phyloP scores from a whole-genome alignment of 2,113 vertebrate genomes.

The Scomber japonicus region DNA sequence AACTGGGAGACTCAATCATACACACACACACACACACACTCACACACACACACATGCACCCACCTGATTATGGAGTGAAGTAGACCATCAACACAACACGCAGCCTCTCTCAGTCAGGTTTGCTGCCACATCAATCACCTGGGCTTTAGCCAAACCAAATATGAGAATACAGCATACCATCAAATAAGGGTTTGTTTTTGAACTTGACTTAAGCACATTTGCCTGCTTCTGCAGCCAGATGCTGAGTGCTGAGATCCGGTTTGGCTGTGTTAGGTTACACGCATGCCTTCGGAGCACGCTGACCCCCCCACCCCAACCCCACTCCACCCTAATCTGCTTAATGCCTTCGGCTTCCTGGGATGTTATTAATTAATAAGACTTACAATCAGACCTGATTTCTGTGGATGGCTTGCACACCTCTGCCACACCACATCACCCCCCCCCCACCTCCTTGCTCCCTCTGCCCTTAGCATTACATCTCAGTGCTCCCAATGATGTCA shows the following conservation, averaged over 20 bases:
- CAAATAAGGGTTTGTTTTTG: constrained; percentile 70
- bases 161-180: constrained; percentile 71
- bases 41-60: constrained; percentile 24
- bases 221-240: constrained; percentile 51
- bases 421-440: constrained; percentile 27
- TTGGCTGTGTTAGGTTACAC: constrained; percentile 66
- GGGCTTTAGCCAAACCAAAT: constrained; percentile 75
- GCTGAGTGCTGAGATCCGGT: constrained; percentile 44
- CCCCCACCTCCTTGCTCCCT: neutral
- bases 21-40: constrained; percentile 35
- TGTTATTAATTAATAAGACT: constrained; percentile 79
- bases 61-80: constrained; percentile 85
- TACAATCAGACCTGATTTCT: constrained; percentile 70
- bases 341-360: constrained; percentile 74
- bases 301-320: neutral
- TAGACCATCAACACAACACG: constrained; percentile 82
- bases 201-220: constrained; percentile 52
- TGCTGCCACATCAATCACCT: constrained; percentile 79
- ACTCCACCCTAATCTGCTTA: constrained; percentile 62
- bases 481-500: constrained; percentile 35
- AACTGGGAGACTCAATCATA: constrained; percentile 65
- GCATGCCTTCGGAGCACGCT: constrained; percentile 27
- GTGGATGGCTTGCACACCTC: constrained; percentile 52
- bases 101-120: constrained; percentile 72
- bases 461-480: neutral